Conservation (phyloP, 2,797 vertebrate species). For the Melanotaenia nigrans region DNA sequence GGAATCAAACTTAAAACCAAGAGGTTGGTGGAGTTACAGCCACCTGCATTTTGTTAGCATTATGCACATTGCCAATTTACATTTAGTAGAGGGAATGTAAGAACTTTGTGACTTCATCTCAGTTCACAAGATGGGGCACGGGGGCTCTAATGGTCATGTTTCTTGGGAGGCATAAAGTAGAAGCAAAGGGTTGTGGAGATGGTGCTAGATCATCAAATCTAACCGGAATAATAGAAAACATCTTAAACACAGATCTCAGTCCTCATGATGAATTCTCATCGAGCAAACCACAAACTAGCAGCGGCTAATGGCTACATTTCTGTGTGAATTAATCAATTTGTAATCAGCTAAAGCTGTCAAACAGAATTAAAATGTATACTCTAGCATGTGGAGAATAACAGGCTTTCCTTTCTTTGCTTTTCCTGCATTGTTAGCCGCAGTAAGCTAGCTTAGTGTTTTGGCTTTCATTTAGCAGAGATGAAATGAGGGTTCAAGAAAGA, state of each 20-base stretch:
- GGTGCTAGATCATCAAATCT: constrained; percentile 21
- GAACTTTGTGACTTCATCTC: constrained; percentile 12
- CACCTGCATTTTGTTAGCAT: neutral
- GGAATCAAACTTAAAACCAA: neutral
- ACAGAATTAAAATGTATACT: constrained; percentile 40
- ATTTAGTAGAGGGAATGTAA: neutral
- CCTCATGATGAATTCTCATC: constrained; percentile 23
- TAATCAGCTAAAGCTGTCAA: constrained; percentile 57
- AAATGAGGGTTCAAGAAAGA: constrained; percentile 17
- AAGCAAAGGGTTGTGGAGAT: constrained; percentile 10
- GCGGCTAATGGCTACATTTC: constrained; percentile 40
- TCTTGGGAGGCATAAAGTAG: constrained; percentile 16
- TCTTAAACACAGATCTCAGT: constrained; percentile 15
- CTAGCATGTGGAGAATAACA: constrained; percentile 18
- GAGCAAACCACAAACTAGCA: constrained; percentile 40
- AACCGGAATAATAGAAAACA: constrained; percentile 35
- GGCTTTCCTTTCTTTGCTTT: constrained; percentile 26
- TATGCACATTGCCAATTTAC: neutral
- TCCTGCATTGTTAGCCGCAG: constrained; percentile 2
- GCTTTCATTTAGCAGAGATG: constrained; percentile 20
- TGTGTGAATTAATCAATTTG: constrained; percentile 54
- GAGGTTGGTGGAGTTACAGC: neutral
- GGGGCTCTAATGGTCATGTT: constrained; percentile 34
- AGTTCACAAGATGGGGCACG: neutral
- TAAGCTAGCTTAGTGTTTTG: constrained; percentile 18